Evolutionary conservation across 2,113 vertebrate genomes (phyloP).

Genomic region (Myrmophylax atrothorax): DNA sequence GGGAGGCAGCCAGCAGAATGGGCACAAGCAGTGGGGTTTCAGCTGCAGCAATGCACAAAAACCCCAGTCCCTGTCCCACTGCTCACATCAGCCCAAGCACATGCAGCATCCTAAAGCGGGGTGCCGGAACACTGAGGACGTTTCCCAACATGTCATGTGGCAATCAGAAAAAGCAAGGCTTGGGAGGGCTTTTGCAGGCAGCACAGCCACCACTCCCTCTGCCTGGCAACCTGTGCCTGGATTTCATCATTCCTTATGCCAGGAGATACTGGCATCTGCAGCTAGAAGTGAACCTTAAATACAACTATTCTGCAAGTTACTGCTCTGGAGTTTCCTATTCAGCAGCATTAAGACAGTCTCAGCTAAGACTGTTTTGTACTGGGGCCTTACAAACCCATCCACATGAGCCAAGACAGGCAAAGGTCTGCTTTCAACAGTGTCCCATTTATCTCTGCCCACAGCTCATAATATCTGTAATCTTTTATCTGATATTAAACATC

Average conservation of each 20-base stretch:
- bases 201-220: neutral
- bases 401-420: neutral
- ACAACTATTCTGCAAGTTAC: neutral
- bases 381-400: neutral
- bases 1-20: fast-evolving
- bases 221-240: neutral
- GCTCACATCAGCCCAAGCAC: fast-evolving
- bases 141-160: fast-evolving
- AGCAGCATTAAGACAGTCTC: neutral
- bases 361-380: neutral
- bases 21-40: fast-evolving
- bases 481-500: neutral
- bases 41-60: neutral
- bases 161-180: neutral
- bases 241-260: neutral
- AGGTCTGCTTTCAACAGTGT: neutral
- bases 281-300: neutral
- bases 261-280: neutral
- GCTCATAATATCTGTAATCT: neutral
- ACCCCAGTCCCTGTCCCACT: neutral
- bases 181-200: neutral
- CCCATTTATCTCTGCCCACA: neutral
- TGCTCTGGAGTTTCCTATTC: neutral
- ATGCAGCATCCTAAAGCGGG: fast-evolving
- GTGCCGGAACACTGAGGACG: fast-evolving